Percentiles rank a stretch among this genome's conserved stretches.
Evolutionary conservation across 1,140 invertebrate genomes (phyloP).

Genomic region (Drosophila pandora): DNA sequence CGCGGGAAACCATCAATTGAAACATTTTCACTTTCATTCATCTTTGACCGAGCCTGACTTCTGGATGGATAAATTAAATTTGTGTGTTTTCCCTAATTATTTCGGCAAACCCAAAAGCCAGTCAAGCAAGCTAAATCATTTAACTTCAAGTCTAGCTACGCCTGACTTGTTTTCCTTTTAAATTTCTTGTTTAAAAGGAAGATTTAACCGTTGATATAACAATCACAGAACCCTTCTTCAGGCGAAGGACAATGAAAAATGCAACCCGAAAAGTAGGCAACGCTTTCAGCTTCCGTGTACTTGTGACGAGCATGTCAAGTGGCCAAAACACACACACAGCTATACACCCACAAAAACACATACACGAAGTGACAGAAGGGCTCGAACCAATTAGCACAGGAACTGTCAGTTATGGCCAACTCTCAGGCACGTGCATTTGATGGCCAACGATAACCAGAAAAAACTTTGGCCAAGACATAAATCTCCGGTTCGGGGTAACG

Average conservation of each 20-base stretch:
- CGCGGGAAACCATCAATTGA: slow-evolving; percentile 33
- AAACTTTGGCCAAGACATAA: slow-evolving; percentile 57
- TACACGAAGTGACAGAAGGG: slow-evolving; percentile 6
- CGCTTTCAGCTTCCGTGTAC: slow-evolving; percentile 28
- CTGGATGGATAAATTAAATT: slow-evolving; percentile 52
- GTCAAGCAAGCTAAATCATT: slow-evolving; percentile 39
- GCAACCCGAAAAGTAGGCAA: slow-evolving; percentile 34
- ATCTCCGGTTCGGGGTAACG: slow-evolving; percentile 46
- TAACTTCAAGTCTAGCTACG: no score
- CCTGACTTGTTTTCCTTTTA: slow-evolving; percentile 29
- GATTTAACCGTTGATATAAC: slow-evolving; percentile 17
- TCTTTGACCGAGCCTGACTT: slow-evolving; percentile 41
- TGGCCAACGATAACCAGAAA: slow-evolving; percentile 54
- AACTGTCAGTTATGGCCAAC: slow-evolving; percentile 56
- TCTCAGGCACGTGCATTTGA: slow-evolving; percentile 68
- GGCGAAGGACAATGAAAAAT: slow-evolving; percentile 32
- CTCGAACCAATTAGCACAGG: slow-evolving; percentile 60
- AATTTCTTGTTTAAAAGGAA: slow-evolving; percentile 9
- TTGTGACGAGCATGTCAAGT: slow-evolving; percentile 62
- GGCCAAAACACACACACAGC: slow-evolving; percentile 1
- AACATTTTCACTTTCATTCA: slow-evolving; percentile 36
- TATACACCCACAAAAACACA: neutral
- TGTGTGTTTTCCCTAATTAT: slow-evolving; percentile 41
- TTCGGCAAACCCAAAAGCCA: slow-evolving; percentile 25
- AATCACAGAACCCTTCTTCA: slow-evolving; percentile 55